phyloP scores from a whole-genome alignment of 2,797 vertebrate species.

The Mormyrus proboscirostris region DNA sequence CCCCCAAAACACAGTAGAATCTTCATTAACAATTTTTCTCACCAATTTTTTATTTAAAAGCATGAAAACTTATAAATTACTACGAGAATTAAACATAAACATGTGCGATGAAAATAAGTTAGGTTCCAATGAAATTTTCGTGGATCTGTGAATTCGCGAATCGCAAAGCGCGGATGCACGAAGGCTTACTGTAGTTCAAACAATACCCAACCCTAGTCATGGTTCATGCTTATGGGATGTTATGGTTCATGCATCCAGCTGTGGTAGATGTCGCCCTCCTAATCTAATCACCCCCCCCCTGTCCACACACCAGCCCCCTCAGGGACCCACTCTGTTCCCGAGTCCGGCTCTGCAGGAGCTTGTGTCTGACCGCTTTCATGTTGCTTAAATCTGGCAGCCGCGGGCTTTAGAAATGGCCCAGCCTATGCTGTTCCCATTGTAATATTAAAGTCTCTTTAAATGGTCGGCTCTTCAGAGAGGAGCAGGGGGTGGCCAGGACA shows the following conservation, averaged over 20 bases:
- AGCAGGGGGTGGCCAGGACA: not conserved
- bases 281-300: no score
- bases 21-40: no score
- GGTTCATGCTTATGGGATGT: not conserved
- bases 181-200: no score
- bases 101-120: no score
- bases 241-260: not conserved
- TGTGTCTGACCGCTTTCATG: not conserved
- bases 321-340: not conserved
- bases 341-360: not conserved
- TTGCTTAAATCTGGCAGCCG: not conserved
- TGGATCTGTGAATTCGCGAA: no score
- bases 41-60: no score
- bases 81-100: no score
- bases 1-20: no score
- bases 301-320: not conserved
- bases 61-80: no score
- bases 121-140: no score
- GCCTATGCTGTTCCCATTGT: not conserved
- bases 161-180: no score
- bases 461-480: not conserved
- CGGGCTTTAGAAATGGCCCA: not conserved
- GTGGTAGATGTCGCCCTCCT: not conserved
- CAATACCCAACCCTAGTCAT: not conserved
- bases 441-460: not conserved